Conservation (phyloP, 2,888 invertebrate species). For the Archaeoteleia sp. region DNA sequence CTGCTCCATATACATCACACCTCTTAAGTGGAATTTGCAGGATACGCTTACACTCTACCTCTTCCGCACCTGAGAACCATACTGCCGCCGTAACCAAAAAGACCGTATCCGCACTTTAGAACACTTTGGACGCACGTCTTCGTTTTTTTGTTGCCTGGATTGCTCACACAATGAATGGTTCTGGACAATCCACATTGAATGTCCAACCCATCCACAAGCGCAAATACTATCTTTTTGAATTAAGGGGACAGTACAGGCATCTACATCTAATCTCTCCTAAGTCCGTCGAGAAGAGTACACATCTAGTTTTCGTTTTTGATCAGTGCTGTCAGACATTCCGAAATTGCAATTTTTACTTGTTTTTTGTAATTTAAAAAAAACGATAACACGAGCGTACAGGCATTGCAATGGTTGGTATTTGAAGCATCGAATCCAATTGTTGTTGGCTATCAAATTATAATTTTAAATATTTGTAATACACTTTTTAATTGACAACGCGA, state of each 20-base stretch:
- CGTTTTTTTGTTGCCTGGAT: neutral
- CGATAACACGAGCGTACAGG: too few species aligned
- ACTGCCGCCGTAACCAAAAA: slow-evolving; percentile 62
- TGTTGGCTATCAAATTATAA: too few species aligned
- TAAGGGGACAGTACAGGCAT: slow-evolving; percentile 59
- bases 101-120: slow-evolving; percentile 60
- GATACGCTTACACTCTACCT: slow-evolving; percentile 57
- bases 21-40: slow-evolving; percentile 59
- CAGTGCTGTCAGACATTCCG: too few species aligned
- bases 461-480: too few species aligned
- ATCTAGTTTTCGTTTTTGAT: too few species aligned
- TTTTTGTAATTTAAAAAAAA: too few species aligned
- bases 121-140: slow-evolving; percentile 56
- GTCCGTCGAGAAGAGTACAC: too few species aligned
- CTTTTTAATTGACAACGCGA: too few species aligned
- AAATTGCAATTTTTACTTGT: too few species aligned
- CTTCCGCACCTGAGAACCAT: slow-evolving; percentile 60
- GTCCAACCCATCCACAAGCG: slow-evolving; percentile 58
- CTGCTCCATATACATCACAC: slow-evolving; percentile 60
- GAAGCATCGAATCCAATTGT: too few species aligned
- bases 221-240: slow-evolving; percentile 62
- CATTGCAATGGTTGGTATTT: too few species aligned
- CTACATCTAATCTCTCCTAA: too few species aligned
- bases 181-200: slow-evolving; percentile 31
- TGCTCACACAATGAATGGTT: slow-evolving; percentile 6